Conservation (phyloP, 2,797 vertebrate genomes). For the Heteromormyrus szaboi region DNA sequence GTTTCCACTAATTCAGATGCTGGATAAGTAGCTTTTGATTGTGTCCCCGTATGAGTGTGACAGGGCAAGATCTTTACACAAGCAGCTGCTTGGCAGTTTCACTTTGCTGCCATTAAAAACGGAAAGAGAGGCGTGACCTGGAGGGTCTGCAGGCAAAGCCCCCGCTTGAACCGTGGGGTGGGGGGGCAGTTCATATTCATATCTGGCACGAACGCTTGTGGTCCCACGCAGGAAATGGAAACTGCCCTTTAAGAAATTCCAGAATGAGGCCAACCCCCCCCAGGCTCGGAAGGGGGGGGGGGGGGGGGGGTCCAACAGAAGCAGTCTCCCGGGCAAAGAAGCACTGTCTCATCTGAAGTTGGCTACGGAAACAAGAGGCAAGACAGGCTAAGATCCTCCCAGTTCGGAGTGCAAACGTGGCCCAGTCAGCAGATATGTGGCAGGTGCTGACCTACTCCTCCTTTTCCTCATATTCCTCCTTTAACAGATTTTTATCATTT, state of each 20-base stretch:
- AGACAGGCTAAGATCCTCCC: not conserved
- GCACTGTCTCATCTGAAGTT: not conserved
- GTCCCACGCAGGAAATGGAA: not conserved
- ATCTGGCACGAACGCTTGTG: not conserved
- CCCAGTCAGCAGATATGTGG: not conserved
- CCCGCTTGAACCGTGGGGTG: not conserved
- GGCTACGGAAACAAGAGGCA: not conserved
- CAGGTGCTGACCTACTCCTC: not conserved
- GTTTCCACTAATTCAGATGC: not conserved
- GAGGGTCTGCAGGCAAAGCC: not conserved
- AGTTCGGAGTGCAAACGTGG: not conserved
- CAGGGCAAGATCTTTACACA: not conserved
- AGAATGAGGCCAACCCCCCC: not conserved
- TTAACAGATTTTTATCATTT: not conserved
- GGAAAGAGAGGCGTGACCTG: not conserved
- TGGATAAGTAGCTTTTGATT: not conserved
- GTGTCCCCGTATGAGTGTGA: not conserved
- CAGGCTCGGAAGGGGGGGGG: not conserved
- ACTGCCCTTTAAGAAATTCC: not conserved
- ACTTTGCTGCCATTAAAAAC: not conserved
- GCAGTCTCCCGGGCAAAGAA: not conserved
- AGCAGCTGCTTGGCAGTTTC: not conserved
- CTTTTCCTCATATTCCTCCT: not conserved
- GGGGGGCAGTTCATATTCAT: not conserved
- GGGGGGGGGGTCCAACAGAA: not conserved